Evolutionary conservation across 2,113 vertebrate species (phyloP), one percentile per base, ranked within the genome.

Genomic region (Sterrhoptilus dennistouni): DNA sequence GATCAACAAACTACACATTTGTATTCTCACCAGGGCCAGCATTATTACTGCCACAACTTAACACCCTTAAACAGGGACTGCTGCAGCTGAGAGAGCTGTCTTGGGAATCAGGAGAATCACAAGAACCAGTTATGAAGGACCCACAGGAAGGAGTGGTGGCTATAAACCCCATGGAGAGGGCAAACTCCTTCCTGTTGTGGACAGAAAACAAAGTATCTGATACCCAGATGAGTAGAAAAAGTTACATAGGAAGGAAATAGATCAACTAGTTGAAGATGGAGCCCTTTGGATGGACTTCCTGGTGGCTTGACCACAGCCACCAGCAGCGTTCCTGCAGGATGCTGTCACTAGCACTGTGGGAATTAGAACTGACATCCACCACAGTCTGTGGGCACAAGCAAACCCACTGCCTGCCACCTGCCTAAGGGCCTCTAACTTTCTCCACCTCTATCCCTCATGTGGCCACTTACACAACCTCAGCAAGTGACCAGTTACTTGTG

Each of bases 1-100:
- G 90, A 97, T 97, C 97, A 97, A 97, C 97, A 97, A 95, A 95
- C 83, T 87, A 35, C 92, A 90, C 91, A 83, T 96, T 93, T 95
- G 83, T 93, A 74, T 92, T 85, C 95, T 96, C 93, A 92, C 83
- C 83, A 96, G 91, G 95, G 91, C 93, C 91, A 93, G 84, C 83
- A 74, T 93, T 80, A 95, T 96, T 95, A 94, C 80, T 91, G 91
- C 89, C 92, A 90, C 96, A 97, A 95, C 95, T 97, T 97, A 97
- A 97, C 97, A 96, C 95, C 83, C 86, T 87, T 38, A 68, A 61
- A 77, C 65, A 66, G 84, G 79, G 83, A 90, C 77, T 79, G 72
- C 84, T 5, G 10, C 53, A 80, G 90, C 68, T 38, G 14, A 15
- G 65, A 81, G 54, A 78, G 57, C 54, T n/a, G 60, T 84, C 87